These are phyloP conservation scores for Leptinotarsa peninsularis DNA, from an alignment of 2,888 invertebrate species.

Conservation along the genomic window DNA sequence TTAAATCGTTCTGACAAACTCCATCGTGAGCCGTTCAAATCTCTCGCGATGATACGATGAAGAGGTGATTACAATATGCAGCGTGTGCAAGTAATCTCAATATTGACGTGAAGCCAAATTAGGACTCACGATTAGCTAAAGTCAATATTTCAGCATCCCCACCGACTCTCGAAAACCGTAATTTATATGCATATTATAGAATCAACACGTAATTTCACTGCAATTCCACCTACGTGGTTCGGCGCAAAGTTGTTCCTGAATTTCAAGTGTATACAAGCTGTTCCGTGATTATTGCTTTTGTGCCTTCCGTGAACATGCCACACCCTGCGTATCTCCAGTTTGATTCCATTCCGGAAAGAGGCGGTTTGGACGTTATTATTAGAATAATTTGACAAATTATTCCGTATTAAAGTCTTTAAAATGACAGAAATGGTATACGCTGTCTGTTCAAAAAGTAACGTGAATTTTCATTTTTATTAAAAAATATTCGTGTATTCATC, in stretches of 20 bases:
- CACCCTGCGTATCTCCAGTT: neutral
- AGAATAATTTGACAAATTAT: neutral
- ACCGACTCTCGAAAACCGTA: slow-evolving; percentile 9
- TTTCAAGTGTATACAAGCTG: slow-evolving; percentile 18
- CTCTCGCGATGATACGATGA: slow-evolving; percentile 21
- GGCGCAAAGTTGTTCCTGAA: slow-evolving; percentile 7
- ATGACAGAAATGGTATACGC: too few relatives aligned
- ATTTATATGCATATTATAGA: slow-evolving; percentile 43
- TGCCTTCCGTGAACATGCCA: slow-evolving; percentile 1
- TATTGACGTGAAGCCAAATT: slow-evolving; percentile 39
- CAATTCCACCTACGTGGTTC: slow-evolving; percentile 28
- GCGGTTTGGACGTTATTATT: neutral
- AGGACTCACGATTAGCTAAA: slow-evolving; percentile 32
- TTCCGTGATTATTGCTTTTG: slow-evolving; percentile 15
- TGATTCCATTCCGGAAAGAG: neutral
- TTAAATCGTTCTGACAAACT: too few relatives aligned
- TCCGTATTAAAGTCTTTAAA: too few relatives aligned
- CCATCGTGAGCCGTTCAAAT: too few relatives aligned
- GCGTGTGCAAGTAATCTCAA: slow-evolving; percentile 33
- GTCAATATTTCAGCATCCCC: slow-evolving; percentile 37
- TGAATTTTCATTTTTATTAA: too few relatives aligned
- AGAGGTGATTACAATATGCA: slow-evolving; percentile 31
- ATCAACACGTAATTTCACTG: slow-evolving; percentile 46
- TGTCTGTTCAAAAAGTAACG: too few relatives aligned
- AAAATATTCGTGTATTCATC: too few relatives aligned